Evolutionary conservation across 37 sponge, comb jelly and placozoan genomes (phyloP).

Genomic region (Chondrosia reniformis): DNA sequence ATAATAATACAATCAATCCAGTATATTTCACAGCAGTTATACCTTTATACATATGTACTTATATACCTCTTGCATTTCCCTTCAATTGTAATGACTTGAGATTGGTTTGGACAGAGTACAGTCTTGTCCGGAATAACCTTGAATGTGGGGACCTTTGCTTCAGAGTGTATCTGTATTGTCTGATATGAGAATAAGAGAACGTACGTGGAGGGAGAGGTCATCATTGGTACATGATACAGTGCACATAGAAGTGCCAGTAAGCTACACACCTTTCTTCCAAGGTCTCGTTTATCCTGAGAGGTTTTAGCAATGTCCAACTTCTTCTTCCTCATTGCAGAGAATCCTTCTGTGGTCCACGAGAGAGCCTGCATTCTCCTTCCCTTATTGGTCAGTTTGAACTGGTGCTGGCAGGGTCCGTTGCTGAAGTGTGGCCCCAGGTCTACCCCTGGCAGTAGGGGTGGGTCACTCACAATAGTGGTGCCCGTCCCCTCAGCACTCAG

Average conservation of each 20-base stretch:
- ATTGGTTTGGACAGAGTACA: constrained; percentile 67
- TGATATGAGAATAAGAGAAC: background rate
- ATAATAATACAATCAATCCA: background rate
- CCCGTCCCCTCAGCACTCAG: constrained; percentile 83
- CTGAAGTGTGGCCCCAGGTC: constrained; percentile 92
- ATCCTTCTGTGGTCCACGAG: constrained; percentile 91
- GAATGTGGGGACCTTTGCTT: constrained; percentile 60
- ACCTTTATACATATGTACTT: background rate
- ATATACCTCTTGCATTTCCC: constrained; percentile 40
- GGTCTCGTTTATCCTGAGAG: constrained; percentile 28
- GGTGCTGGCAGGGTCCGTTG: constrained; percentile 44
- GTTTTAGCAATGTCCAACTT: constrained; percentile 40
- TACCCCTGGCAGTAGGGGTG: constrained; percentile 73
- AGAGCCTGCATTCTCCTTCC: constrained; percentile 65
- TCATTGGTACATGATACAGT: background rate
- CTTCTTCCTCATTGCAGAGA: constrained; percentile 58
- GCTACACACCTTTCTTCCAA: constrained; percentile 30
- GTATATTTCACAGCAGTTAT: background rate
- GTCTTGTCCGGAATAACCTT: constrained; percentile 76
- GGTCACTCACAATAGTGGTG: constrained; percentile 85
- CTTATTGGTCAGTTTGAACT: constrained; percentile 79
- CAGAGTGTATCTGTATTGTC: background rate
- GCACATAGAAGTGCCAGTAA: too few relatives aligned
- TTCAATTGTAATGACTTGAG: constrained; percentile 44
- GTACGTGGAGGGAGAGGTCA: background rate